A percentile compares a stretch with the other conserved stretches of the same genome.
phyloP scores from a whole-genome alignment of 2,888 invertebrate species.

The Polymixis flavicincta region DNA sequence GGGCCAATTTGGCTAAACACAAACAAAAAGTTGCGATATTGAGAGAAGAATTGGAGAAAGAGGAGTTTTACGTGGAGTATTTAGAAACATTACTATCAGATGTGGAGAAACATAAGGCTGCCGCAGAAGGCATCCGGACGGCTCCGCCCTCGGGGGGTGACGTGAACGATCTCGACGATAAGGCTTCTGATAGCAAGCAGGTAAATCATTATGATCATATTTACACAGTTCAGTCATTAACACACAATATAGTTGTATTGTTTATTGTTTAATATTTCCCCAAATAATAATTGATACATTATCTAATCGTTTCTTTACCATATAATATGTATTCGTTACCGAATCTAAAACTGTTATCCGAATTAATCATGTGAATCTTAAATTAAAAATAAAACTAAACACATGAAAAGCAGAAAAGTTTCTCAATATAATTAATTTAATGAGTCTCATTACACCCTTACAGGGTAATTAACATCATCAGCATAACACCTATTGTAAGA shows the following conservation, averaged over 20 bases:
- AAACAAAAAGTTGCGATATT: constrained; percentile 95
- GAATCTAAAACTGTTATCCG: neutral
- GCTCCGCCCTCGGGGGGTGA: constrained; percentile 88
- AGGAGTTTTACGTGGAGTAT: constrained; percentile 97
- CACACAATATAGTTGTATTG: neutral
- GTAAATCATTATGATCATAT: constrained; percentile 71
- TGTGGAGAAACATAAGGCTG: constrained; percentile 95
- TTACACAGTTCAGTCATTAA: constrained; percentile 4
- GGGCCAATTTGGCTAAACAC: constrained; percentile 97
- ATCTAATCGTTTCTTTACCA: neutral
- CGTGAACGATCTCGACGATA: constrained; percentile 85
- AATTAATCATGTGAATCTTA: constrained; percentile 1
- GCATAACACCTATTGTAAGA: neutral
- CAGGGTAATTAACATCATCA: neutral
- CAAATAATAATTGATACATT: neutral
- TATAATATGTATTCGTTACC: neutral
- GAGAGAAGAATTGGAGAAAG: constrained; percentile 96
- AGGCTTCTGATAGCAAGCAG: constrained; percentile 87
- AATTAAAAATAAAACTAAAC: neutral
- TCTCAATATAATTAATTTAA: neutral
- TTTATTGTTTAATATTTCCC: neutral
- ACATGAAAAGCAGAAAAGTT: neutral
- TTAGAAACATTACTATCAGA: constrained; percentile 95
- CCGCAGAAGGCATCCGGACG: constrained; percentile 86
- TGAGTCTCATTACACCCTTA: neutral